These are phyloP conservation scores for Rhabdornis inornatus DNA, from an alignment of 2,113 vertebrate species.

Conservation along the genomic window DNA sequence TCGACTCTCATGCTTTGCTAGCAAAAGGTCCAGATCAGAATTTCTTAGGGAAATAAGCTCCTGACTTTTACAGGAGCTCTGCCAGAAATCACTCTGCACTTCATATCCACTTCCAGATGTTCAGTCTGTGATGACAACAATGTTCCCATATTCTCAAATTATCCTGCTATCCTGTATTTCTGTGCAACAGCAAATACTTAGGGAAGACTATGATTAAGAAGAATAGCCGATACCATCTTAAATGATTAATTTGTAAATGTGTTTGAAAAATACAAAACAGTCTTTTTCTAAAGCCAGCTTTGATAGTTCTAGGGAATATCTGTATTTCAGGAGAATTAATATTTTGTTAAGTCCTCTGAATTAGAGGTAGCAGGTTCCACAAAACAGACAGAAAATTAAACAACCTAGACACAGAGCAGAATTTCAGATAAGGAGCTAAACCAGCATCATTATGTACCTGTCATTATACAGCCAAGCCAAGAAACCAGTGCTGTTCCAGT, in stretches of 20 bases:
- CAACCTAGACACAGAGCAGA: background rate
- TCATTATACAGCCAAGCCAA: constrained; percentile 97
- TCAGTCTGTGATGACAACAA: background rate
- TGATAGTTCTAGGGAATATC: background rate
- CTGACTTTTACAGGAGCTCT: background rate
- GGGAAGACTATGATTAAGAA: background rate
- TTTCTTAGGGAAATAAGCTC: background rate
- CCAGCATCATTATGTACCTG: constrained; percentile 73
- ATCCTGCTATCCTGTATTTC: background rate
- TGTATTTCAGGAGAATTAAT: background rate
- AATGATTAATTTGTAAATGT: background rate
- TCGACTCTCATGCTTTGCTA: background rate
- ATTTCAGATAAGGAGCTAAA: background rate
- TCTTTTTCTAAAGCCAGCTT: background rate
- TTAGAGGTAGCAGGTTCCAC: background rate
- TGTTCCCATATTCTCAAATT: background rate
- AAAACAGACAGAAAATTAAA: background rate
- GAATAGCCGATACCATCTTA: background rate
- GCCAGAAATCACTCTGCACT: background rate
- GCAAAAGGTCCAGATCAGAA: background rate
- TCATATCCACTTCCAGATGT: background rate
- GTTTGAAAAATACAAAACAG: background rate
- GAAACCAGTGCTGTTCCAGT: constrained; percentile 97
- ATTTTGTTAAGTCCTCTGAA: background rate
- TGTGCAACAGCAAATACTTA: background rate